These are phyloP conservation scores for Umimayanthus chanpuru DNA, from an alignment of 92 coral and sea anemone species.

Conservation along the genomic window DNA sequence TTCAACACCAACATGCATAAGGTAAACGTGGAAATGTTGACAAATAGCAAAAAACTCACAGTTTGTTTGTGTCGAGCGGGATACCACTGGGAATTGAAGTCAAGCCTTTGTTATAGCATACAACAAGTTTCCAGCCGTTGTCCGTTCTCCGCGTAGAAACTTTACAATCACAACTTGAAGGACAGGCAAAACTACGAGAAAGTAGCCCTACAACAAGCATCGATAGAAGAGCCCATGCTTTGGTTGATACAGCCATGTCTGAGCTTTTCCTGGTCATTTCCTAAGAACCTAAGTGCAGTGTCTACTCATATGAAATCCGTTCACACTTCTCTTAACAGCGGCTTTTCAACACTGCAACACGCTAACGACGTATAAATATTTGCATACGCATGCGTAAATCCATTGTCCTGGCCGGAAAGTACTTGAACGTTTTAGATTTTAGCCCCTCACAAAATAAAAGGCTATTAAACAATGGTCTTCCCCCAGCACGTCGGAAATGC, in stretches of 20 bases:
- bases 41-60: conserved; percentile 35
- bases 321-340: conserved; percentile 45
- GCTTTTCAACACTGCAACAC: conserved; percentile 22
- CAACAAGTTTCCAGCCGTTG: conserved; percentile 12
- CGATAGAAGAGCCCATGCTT: background rate
- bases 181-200: conserved; percentile 2
- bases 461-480: conserved; percentile 9
- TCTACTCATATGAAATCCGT: conserved; percentile 20
- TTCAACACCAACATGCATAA: background rate
- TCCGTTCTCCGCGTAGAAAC: background rate
- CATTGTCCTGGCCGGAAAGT: conserved; percentile 39
- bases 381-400: conserved; percentile 47
- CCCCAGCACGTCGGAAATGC: conserved; percentile 40
- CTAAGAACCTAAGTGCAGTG: conserved; percentile 3
- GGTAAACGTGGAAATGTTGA: conserved; percentile 3
- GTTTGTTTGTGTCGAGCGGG: conserved; percentile 27
- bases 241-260: conserved; percentile 33
- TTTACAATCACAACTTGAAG: conserved; percentile 27
- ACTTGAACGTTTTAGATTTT: conserved; percentile 44
- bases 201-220: conserved; percentile 23
- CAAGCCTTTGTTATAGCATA: conserved; percentile 17
- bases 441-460: conserved; percentile 24
- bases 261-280: conserved; percentile 2
- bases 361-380: conserved; percentile 39
- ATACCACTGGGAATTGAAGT: conserved; percentile 34